Evolutionary conservation across 2,888 invertebrate species (phyloP), one percentile per base, ranked within the genome.

Genomic region (Sinelater perroti): DNA sequence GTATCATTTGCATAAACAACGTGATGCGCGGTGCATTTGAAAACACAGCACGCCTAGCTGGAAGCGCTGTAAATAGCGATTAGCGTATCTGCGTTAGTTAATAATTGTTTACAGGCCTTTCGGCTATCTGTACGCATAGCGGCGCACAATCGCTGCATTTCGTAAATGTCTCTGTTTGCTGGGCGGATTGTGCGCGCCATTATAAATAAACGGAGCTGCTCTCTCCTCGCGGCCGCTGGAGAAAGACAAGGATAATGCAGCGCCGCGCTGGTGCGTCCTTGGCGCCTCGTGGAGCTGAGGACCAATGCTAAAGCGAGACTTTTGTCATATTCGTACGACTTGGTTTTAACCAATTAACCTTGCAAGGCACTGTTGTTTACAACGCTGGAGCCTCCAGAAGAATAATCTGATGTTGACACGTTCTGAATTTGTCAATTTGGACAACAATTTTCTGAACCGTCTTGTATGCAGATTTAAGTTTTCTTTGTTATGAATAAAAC

Each of bases 251-350:
- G n/a, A n/a, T n/a, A n/a, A n/a, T n/a, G n/a, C n/a, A n/a, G n/a
- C n/a, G n/a, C n/a, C n/a, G n/a, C n/a, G n/a, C n/a, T n/a, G n/a
- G n/a, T n/a, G 20, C 56, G 56, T 49, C 56, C 60, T 60, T 60
- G 60, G 28, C 49, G 60, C 60, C 60, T 56, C 60, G 60, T 60
- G 60, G 46, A 49, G 60, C 42, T 26, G 51, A 40, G 31, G 56
- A 52, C 35, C 26, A 44, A n/a, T 24, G 42, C 38, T 33, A 42
- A 57, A 52, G 33, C 33, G 31, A 18, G n/a, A n/a, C n/a, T 35
- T 35, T 35, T 35, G 35, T 35, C 35, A 35, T 35, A n/a, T n/a
- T n/a, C n/a, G n/a, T n/a, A n/a, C n/a, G n/a, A n/a, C n/a, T n/a
- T n/a, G n/a, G n/a, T 35, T 16, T 35, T 35, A 35, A 35, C 35